Evolutionary conservation across 2,113 vertebrate genomes (phyloP), one percentile per base, ranked within the genome.

Genomic region (Smithornis capensis): DNA sequence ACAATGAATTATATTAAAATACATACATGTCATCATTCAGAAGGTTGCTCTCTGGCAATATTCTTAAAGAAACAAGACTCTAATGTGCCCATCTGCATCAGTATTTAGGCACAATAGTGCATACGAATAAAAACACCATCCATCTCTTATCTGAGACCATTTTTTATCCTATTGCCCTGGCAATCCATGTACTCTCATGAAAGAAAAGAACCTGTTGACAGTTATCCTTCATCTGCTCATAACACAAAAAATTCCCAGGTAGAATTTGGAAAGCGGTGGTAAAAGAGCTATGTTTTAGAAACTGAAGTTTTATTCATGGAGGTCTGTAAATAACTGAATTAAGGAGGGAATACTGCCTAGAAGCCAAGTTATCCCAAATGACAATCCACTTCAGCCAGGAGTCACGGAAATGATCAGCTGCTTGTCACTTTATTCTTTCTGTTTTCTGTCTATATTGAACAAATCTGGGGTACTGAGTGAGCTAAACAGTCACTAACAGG

Each of bases 1-100:
- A 83, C 38, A 93, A 71, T n/a, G 28, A 74, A 70, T 83, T 95
- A 59, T 71, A 87, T 91, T 87, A 92, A 90, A 94, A 89, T 69
- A 80, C 25, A 92, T 81, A 81, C 90, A 85, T 89, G 92, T 68
- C 84, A 92, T 78, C 59, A 78, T 89, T 82, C 60, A 78, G 55
- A 93, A 87, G 47, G 22, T 25, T 84, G 68, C 35, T 84, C 50
- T 63, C 57, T 76, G 29, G 52, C 7, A 37, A 29, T 55, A 18
- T 63, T 87, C 69, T 68, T 76, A 79, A 83, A 70, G 83, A 85
- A 83, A 89, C 52, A 94, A 55, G 83, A 40, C 42, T n/a, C 44
- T 37, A 29, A 49, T 60, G 19, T 52, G 35, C 25, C 25, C 49
- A 45, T 74, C 35, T 94, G 81, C 81, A 35, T 83, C 1, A 0